Percentiles rank a stretch among this genome's conserved stretches.
phyloP scores from a whole-genome alignment of 92 coral and sea anemone species.

The Metridium senile region DNA sequence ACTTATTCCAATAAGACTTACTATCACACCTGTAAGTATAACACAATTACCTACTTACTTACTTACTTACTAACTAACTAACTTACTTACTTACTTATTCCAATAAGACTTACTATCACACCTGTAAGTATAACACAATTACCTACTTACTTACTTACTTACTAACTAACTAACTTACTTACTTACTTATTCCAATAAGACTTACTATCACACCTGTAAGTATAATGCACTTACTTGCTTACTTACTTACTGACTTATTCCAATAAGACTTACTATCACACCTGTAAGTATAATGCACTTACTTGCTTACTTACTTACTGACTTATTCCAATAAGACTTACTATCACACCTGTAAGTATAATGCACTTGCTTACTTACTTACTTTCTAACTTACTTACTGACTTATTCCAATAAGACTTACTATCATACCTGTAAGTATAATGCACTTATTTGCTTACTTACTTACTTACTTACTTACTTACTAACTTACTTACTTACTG shows the following conservation, averaged over 20 bases:
- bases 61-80: too few species aligned
- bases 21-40: slow-evolving; percentile 87
- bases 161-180: slow-evolving; percentile 81
- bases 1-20: too few species aligned
- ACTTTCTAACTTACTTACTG: slow-evolving; percentile 85
- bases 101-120: slow-evolving; percentile 74
- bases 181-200: slow-evolving; percentile 86
- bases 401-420: too few species aligned
- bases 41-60: too few species aligned
- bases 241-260: too few species aligned
- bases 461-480: too few species aligned
- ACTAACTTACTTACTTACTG: slow-evolving; percentile 84
- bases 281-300: slow-evolving; percentile 89
- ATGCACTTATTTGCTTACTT: too few species aligned
- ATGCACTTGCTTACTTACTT: too few species aligned
- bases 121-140: slow-evolving; percentile 91
- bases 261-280: slow-evolving; percentile 82
- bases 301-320: too few species aligned
- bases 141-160: too few species aligned
- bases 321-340: slow-evolving; percentile 88
- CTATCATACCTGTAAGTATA: too few species aligned
- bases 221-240: slow-evolving; percentile 4
- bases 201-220: slow-evolving; percentile 93
- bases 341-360: slow-evolving; percentile 89
- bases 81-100: slow-evolving; percentile 82